A percentile compares a stretch with the other conserved stretches of the same genome.
phyloP scores from a whole-genome alignment of 2,888 invertebrate species.

The Dicycla oo region DNA sequence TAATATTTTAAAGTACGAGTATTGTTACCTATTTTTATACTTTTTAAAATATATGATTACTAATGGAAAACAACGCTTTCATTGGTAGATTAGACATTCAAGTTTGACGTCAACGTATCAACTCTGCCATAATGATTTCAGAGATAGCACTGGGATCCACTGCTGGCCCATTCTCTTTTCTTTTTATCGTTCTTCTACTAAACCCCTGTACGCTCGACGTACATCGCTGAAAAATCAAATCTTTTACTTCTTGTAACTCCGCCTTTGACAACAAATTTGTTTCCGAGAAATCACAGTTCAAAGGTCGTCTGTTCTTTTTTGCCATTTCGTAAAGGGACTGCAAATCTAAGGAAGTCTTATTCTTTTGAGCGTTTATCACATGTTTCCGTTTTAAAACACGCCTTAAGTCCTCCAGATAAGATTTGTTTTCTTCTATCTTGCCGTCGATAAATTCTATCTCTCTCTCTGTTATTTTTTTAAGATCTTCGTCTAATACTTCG shows the following conservation, averaged over 20 bases:
- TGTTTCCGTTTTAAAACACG: constrained; percentile 76
- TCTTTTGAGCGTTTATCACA: constrained; percentile 67
- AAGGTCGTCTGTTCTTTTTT: constrained; percentile 66
- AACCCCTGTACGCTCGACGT: constrained; percentile 79
- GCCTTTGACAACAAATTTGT: constrained; percentile 77
- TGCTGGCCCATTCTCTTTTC: constrained; percentile 26
- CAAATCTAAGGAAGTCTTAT: constrained; percentile 75
- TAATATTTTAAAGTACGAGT: constrained; percentile 4
- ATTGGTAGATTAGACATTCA: constrained; percentile 42
- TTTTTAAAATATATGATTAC: constrained; percentile 38
- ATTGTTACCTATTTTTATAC: constrained; percentile 51
- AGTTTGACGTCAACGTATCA: constrained; percentile 65
- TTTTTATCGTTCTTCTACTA: constrained; percentile 73
- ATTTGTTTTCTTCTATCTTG: constrained; percentile 78
- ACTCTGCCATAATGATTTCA: constrained; percentile 74
- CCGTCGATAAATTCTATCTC: constrained; percentile 85
- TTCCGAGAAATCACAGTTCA: constrained; percentile 70
- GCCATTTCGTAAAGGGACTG: constrained; percentile 82
- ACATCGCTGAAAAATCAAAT: constrained; percentile 77
- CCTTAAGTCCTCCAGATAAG: constrained; percentile 81
- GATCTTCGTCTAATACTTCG: constrained; percentile 74
- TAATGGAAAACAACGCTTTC: constrained; percentile 62
- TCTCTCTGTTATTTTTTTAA: constrained; percentile 75
- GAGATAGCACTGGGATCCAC: constrained; percentile 68
- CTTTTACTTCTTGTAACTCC: constrained; percentile 80